Base-by-base conservation (phyloP, 2,113 vertebrate genomes). In the Dasyornis broadbenti region DNA sequence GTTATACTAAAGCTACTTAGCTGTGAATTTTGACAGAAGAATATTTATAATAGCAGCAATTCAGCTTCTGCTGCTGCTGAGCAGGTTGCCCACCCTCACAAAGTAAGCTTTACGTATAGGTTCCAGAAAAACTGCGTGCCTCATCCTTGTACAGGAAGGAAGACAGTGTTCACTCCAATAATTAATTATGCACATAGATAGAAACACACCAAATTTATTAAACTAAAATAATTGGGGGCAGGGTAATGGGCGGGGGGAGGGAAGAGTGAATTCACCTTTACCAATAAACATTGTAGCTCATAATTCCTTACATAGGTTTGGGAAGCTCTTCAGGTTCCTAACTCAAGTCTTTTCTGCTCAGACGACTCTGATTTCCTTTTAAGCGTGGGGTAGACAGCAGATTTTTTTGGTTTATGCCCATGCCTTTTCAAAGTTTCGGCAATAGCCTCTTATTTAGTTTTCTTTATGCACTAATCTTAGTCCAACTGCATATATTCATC, bases 311-410 rank as follows among this genome's bases (percentile, higher is more conserved):
- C 8, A 20, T 42, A 1, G 2, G 3, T 64, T 80, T 77, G 22
- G 24, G 30, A 18, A 56, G 14, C 71, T 89, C 52, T 91, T 69
- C 45, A 61, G 47, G 30, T 57, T 66, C 24, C 18, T 47, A 28
- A 23, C 28, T 63, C 22, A 20, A 66, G 8, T 45, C 37, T 81
- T 72, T 70, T 84, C 65, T 84, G 40, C 37, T 18, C 23, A 53
- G 50, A 57, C 2, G 47, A 27, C 22, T 72, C 18, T 31, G 47
- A 68, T 68, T 85, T 88, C 40, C 40, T 28, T 85, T 52, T 42
- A 39, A 68, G 19, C 0, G 0, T 33, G 8, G 30, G 5, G 9
- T 5, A 1, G 9, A 7, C 28, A 30, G 13, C 19, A 52, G 7
- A 33, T 86, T 70, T 63, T 84, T 86, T 81, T 2, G 42, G 33